These are phyloP conservation scores for Atta texana DNA, from an alignment of 1,140 invertebrate genomes.

Conservation along the genomic window DNA sequence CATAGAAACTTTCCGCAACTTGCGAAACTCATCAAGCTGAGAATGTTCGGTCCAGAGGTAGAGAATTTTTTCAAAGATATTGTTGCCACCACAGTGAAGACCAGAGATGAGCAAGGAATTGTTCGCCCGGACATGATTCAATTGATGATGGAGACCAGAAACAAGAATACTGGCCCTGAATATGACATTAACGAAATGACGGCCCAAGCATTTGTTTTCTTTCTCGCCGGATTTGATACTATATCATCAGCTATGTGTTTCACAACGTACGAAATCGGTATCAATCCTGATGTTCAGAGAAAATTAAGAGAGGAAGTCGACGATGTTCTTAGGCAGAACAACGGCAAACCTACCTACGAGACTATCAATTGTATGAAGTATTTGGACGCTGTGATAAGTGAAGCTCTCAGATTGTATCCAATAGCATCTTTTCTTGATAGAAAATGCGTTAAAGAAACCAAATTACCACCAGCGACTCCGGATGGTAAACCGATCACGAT, in stretches of 20 bases:
- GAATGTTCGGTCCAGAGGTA: neutral
- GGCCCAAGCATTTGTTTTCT: neutral
- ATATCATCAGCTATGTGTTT: neutral
- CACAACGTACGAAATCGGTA: neutral
- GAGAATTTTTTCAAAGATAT: slow-evolving; percentile 29
- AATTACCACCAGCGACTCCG: slow-evolving; percentile 37
- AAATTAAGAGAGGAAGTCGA: neutral
- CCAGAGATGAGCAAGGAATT: neutral
- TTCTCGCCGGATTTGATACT: neutral
- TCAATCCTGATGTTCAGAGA: neutral
- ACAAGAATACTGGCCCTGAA: neutral
- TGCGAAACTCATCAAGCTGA: neutral
- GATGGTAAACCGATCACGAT: neutral
- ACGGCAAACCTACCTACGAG: neutral
- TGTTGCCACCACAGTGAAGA: neutral
- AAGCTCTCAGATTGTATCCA: slow-evolving; percentile 23
- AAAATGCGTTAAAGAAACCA: slow-evolving; percentile 48
- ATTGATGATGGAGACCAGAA: neutral
- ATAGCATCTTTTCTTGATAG: neutral
- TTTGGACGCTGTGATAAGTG: neutral
- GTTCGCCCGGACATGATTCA: neutral
- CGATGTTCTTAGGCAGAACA: neutral
- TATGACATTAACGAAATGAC: neutral
- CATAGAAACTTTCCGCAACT: slow-evolving; percentile 23
- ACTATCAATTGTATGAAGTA: neutral